These are phyloP conservation scores for Listrodromus nycthemerus DNA, from an alignment of 2,888 invertebrate genomes.

Conservation along the genomic window DNA sequence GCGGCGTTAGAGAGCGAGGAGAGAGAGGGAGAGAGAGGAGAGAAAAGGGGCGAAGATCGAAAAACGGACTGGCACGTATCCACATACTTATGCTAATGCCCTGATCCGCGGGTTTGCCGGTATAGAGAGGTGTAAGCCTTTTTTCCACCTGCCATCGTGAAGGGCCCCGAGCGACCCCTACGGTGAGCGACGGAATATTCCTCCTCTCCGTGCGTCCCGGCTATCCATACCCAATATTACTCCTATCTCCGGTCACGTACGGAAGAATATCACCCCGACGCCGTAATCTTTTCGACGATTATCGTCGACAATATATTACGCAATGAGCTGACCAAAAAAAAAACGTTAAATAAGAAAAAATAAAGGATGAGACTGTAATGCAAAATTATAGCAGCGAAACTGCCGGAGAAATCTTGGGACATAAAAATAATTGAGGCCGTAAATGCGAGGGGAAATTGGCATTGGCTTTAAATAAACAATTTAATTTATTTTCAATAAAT, in stretches of 20 bases:
- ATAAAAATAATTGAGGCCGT: slow-evolving; percentile 45
- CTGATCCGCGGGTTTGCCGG: slow-evolving; percentile 57
- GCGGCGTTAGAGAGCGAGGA: slow-evolving; percentile 65
- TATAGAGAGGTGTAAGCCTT: slow-evolving; percentile 77
- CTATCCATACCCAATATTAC: not conserved
- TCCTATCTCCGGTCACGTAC: not conserved
- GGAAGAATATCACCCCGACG: slow-evolving; percentile 13
- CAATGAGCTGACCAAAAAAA: not conserved
- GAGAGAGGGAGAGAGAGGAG: slow-evolving; percentile 45
- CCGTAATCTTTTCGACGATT: slow-evolving; percentile 25
- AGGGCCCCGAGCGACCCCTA: slow-evolving; percentile 64
- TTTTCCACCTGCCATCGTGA: slow-evolving; percentile 77
- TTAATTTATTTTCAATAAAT: too few species aligned
- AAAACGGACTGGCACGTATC: slow-evolving; percentile 68
- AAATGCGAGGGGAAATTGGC: slow-evolving; percentile 37
- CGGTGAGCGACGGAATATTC: slow-evolving; percentile 55
- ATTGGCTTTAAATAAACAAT: slow-evolving; percentile 4
- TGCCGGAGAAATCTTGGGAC: not conserved
- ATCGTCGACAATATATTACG: slow-evolving; percentile 31
- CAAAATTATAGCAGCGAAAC: not conserved
- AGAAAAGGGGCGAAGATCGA: slow-evolving; percentile 16
- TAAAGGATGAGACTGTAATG: not conserved
- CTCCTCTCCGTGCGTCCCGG: slow-evolving; percentile 8
- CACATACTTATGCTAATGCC: slow-evolving; percentile 81
- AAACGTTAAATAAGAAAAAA: not conserved